These are phyloP conservation scores for Suncus etruscus DNA, from an alignment of 2,113 vertebrate genomes.

Conservation along the genomic window DNA sequence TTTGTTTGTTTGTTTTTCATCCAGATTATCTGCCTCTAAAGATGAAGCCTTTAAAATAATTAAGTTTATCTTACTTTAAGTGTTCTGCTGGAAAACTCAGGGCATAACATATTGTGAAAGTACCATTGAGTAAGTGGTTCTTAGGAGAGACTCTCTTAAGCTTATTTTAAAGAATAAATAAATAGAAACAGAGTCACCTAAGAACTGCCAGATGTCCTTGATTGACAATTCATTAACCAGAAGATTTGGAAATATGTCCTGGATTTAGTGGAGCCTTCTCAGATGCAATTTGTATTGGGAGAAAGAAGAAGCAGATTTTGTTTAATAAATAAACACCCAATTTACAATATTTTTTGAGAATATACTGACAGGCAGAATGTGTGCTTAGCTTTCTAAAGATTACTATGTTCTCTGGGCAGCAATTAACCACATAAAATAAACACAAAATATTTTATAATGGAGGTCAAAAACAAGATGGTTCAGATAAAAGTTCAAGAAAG, in stretches of 20 bases:
- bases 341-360: background rate
- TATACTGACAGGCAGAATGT: background rate
- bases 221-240: background rate
- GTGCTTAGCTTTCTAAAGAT: background rate
- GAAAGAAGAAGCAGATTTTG: background rate
- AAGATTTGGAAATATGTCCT: background rate
- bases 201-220: background rate
- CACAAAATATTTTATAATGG: background rate
- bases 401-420: background rate
- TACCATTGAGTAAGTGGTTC: background rate
- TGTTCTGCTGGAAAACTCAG: conserved; percentile 16
- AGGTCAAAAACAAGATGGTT: background rate
- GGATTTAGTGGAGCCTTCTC: background rate
- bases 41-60: background rate
- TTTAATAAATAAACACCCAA: background rate
- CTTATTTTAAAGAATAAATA: background rate
- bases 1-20: background rate
- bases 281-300: background rate
- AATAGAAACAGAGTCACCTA: background rate
- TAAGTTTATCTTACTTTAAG: background rate
- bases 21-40: conserved; percentile 1
- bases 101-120: background rate
- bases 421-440: background rate
- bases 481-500: background rate
- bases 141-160: background rate